A percentile compares a stretch with the other conserved stretches of the same genome.
Conservation (phyloP, 2,888 invertebrate genomes). For the Marronus borbonicus region DNA sequence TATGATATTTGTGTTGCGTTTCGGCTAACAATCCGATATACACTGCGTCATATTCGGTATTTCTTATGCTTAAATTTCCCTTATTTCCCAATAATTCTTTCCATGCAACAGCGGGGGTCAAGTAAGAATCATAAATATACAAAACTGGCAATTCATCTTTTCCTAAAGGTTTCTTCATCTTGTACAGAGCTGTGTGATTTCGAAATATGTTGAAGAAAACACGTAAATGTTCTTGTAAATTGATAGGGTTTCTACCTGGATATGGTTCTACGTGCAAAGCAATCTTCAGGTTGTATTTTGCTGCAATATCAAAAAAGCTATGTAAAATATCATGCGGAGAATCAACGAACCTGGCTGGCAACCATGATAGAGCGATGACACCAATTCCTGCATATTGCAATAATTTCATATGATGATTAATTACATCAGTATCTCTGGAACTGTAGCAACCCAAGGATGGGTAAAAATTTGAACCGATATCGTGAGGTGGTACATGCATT, state of each 20-base stretch:
- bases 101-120: slow-evolving; percentile 73
- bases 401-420: slow-evolving; percentile 72
- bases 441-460: slow-evolving; percentile 74
- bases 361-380: slow-evolving; percentile 73
- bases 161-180: slow-evolving; percentile 64
- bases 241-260: slow-evolving; percentile 70
- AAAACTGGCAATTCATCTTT: slow-evolving; percentile 71
- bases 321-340: slow-evolving; percentile 62
- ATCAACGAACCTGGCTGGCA: slow-evolving; percentile 69
- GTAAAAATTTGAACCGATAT: slow-evolving; percentile 73
- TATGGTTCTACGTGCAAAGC: slow-evolving; percentile 76
- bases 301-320: slow-evolving; percentile 65
- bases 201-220: slow-evolving; percentile 71
- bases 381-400: slow-evolving; percentile 71
- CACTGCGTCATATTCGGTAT: slow-evolving; percentile 73
- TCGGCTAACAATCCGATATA: slow-evolving; percentile 75
- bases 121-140: slow-evolving; percentile 78
- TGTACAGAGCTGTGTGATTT: slow-evolving; percentile 74
- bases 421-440: slow-evolving; percentile 69
- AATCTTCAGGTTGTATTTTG: slow-evolving; percentile 71
- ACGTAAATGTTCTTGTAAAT: slow-evolving; percentile 69
- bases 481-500: slow-evolving; percentile 72
- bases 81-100: slow-evolving; percentile 69
- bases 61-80: slow-evolving; percentile 70
- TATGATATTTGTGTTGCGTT: slow-evolving; percentile 71